Evolutionary conservation across 2,113 vertebrate species (phyloP), one percentile per base, ranked within the genome.

Genomic region (Actenoides lindsayi): DNA sequence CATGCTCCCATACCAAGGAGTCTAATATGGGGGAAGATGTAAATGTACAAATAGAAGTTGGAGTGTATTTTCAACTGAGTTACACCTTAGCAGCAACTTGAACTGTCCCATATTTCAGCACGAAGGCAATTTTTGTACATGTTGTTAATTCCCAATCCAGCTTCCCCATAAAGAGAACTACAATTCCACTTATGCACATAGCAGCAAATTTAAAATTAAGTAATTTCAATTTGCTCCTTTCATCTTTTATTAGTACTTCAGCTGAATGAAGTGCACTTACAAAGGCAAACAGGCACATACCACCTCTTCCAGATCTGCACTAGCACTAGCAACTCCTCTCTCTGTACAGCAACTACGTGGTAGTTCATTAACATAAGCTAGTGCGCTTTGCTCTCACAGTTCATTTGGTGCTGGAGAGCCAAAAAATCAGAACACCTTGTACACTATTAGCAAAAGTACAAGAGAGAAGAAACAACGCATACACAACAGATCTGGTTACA

Each of bases 401-500:
- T 37, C 60, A 39, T 39, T 63, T 17, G 24, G 24, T 39, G 35
- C 60, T 37, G 35, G 16, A 18, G 24, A 63, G 60, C 37, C 24
- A 63, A 35, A 63, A 37, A 63, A 63, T 39, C 35, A 39, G 16
- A 28, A 60, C 59, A 28, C 27, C 59, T 62, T 37, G 59, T 9
- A 37, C 23, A 21, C 59, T 16, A 13, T 59, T 37, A 62, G 59
- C 16, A 17, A 63, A 39, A 41, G 28, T 64, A 42, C 39, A 59
- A 39, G 10, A 31, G 10, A 44, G 28, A 13, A 11, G 28, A 31
- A 59, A 80, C 1, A 18, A 6, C 4, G 56, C 46, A 68, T 5
- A 9, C 5, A 56, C 16, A 19, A 60, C 13, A 71, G 25, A 48
- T 42, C 19, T 35, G 67, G 74, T 98, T 99, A 84, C 93, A 99